Conservation (phyloP, 2,797 vertebrate genomes). For the Sternotherus odoratus region DNA sequence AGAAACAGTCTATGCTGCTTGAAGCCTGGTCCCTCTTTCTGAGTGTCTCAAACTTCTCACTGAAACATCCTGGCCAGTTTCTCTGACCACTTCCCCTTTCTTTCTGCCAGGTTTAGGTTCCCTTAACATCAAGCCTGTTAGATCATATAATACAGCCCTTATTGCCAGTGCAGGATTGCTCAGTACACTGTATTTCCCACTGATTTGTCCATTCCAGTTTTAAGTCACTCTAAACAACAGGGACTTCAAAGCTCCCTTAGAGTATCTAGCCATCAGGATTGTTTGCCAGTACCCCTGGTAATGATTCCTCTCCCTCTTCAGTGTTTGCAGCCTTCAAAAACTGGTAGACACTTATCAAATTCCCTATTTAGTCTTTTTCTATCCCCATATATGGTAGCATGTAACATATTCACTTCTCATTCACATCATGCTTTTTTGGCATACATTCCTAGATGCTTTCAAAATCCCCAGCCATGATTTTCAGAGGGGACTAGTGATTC, state of each 20-base stretch:
- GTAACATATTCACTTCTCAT: neutral
- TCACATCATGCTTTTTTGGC: neutral
- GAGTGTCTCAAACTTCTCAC: neutral
- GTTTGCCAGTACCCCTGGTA: neutral
- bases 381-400: neutral
- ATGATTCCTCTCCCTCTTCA: accelerated
- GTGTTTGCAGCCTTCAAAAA: neutral
- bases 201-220: neutral
- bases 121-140: neutral
- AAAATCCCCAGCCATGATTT: neutral
- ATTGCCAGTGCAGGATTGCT: accelerated
- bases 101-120: neutral
- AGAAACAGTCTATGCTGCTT: no score
- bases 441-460: neutral
- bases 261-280: neutral
- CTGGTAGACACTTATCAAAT: neutral
- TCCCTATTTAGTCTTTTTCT: neutral
- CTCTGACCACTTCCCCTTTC: neutral
- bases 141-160: neutral
- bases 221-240: neutral
- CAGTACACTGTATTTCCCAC: neutral
- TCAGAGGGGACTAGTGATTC: neutral
- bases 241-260: neutral
- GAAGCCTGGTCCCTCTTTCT: neutral
- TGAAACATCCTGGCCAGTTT: neutral